Percentiles rank a stretch among this genome's conserved stretches.
Conservation (phyloP, 2,888 invertebrate genomes). For the Campoletis raptor region DNA sequence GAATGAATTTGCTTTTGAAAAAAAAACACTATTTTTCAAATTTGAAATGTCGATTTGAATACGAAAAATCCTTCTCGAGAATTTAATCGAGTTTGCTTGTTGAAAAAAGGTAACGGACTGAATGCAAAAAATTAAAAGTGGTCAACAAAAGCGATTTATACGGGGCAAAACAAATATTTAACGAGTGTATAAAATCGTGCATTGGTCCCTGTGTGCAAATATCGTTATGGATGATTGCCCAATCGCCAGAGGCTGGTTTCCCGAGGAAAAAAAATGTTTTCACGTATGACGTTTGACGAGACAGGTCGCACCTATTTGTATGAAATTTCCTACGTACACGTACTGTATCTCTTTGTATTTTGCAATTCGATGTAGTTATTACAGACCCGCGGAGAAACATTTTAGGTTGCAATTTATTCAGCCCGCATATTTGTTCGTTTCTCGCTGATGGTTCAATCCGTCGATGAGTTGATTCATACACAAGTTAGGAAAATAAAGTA, state of each 20-base stretch:
- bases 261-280: slow-evolving; percentile 23
- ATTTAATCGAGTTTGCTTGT: slow-evolving; percentile 12
- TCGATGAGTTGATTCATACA: slow-evolving; percentile 13
- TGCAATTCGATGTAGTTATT: slow-evolving; percentile 35
- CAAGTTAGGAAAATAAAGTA: slow-evolving; percentile 11
- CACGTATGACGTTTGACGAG: slow-evolving; percentile 50
- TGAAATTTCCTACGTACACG: slow-evolving; percentile 21
- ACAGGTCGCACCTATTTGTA: not conserved
- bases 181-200: slow-evolving; percentile 43
- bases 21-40: not conserved
- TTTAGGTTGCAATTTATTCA: slow-evolving; percentile 55
- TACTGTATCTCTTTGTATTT: slow-evolving; percentile 21
- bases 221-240: slow-evolving; percentile 41
- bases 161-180: slow-evolving; percentile 32
- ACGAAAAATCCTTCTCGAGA: not conserved
- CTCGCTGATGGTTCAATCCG: slow-evolving; percentile 9
- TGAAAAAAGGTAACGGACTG: slow-evolving; percentile 2
- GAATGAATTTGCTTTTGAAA: slow-evolving; percentile 18
- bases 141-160: slow-evolving; percentile 21
- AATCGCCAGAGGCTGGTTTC: slow-evolving; percentile 9
- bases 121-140: slow-evolving; percentile 8
- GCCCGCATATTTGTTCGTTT: slow-evolving; percentile 42
- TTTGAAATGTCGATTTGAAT: not conserved
- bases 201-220: slow-evolving; percentile 16
- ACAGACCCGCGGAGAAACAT: slow-evolving; percentile 38